Evolutionary conservation across 2,113 vertebrate genomes (phyloP).

Genomic region (Mandrillus leucophaeus): DNA sequence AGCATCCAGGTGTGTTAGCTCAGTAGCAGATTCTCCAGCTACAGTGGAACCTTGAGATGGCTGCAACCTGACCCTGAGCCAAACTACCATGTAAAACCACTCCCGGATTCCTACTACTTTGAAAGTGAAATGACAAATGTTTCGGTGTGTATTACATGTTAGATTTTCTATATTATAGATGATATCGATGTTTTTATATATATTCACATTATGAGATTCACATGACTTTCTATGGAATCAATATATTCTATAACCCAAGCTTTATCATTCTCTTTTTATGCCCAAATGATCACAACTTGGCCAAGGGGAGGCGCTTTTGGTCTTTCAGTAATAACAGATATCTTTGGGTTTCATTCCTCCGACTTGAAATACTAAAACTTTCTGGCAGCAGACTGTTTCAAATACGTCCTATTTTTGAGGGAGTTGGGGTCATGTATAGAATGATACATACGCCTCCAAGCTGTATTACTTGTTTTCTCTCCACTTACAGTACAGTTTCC

Average conservation of each 20-base stretch:
- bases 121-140: not conserved
- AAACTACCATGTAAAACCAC: not conserved
- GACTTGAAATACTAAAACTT: not conserved
- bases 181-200: not conserved
- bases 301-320: not conserved
- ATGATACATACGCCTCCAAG: not conserved
- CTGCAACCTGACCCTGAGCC: not conserved
- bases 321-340: not conserved
- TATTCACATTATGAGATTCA: not conserved
- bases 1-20: not conserved
- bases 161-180: not conserved
- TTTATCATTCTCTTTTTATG: not conserved
- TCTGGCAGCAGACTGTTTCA: not conserved
- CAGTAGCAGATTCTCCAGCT: not conserved
- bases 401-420: not conserved
- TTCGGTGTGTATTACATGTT: not conserved
- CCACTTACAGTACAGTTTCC: not conserved
- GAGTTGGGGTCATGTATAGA: accelerated
- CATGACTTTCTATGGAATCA: not conserved
- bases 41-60: not conserved
- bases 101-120: not conserved
- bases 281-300: not conserved
- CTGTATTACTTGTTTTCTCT: not conserved
- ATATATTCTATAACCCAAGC: not conserved
- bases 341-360: not conserved